Evolutionary conservation across 2,888 invertebrate genomes (phyloP).

Genomic region (Ashinkailepas kermadecensis): DNA sequence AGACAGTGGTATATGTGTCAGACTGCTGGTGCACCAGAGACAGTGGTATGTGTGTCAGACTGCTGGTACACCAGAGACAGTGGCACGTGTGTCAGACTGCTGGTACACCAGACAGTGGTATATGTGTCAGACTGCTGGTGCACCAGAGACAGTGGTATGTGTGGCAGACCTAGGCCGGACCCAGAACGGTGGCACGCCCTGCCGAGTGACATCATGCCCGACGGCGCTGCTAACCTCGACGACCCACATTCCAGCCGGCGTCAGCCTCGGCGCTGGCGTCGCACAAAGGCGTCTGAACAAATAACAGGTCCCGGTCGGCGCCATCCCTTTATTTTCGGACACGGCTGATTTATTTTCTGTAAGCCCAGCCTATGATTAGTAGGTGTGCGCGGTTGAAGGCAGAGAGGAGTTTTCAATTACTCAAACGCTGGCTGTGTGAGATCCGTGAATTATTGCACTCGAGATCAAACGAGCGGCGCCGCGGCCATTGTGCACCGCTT

Average conservation of each 20-base stretch:
- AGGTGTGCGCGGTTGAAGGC: conserved; percentile 2
- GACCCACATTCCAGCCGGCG: too few species aligned
- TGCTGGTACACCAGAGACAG: too few species aligned
- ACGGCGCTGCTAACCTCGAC: too few species aligned
- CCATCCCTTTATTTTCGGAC: conserved; percentile 2
- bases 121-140: too few species aligned
- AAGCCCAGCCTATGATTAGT: conserved; percentile 18
- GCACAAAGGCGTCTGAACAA: conserved; percentile 8
- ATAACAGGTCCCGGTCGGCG: neutral
- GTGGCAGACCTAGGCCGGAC: neutral
- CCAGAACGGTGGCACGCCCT: too few species aligned
- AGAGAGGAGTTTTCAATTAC: conserved; percentile 19
- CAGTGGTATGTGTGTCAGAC: too few species aligned
- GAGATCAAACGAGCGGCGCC: neutral
- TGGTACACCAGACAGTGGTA: too few species aligned
- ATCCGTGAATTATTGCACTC: neutral
- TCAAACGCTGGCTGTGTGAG: conserved; percentile 19
- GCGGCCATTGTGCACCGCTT: neutral
- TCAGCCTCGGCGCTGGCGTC: neutral
- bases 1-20: too few species aligned
- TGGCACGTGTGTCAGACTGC: too few species aligned
- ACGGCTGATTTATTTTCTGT: neutral
- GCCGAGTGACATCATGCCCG: too few species aligned
- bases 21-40: too few species aligned
- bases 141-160: too few species aligned